Evolutionary conservation across 2,888 invertebrate genomes (phyloP).

Genomic region (Idaea biselata): DNA sequence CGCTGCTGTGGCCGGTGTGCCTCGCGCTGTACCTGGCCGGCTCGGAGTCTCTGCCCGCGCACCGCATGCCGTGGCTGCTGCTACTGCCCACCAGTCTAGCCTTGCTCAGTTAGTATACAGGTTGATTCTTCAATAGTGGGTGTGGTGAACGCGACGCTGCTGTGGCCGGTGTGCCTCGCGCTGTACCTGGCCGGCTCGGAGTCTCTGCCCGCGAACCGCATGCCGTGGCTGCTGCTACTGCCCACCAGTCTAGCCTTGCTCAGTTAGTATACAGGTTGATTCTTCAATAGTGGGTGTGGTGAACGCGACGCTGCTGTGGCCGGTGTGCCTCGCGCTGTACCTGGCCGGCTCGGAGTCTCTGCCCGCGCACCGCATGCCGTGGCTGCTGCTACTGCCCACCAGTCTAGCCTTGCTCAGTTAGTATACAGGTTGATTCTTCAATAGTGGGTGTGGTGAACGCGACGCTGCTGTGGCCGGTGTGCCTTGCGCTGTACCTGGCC

Average conservation of each 20-base stretch:
- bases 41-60: too few relatives aligned
- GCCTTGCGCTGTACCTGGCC: conserved; percentile 91
- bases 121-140: conserved; percentile 96
- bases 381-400: too few relatives aligned
- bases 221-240: conserved; percentile 93
- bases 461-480: conserved; percentile 94
- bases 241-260: conserved; percentile 89
- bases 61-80: too few relatives aligned
- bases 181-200: conserved; percentile 94
- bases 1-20: too few relatives aligned
- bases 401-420: conserved; percentile 94
- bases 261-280: conserved; percentile 72
- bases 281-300: too few relatives aligned
- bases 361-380: too few relatives aligned
- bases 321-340: too few relatives aligned
- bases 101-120: conserved; percentile 94
- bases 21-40: too few relatives aligned
- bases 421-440: conserved; percentile 96
- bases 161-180: conserved; percentile 95
- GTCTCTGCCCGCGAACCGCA: conserved; percentile 87
- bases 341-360: too few relatives aligned
- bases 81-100: too few relatives aligned
- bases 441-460: conserved; percentile 94
- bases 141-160: conserved; percentile 90
- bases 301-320: too few relatives aligned